A percentile compares a stretch with the other conserved stretches of the same genome.
Conservation (phyloP, 2,797 vertebrate genomes). For the Muscicapa comitata region DNA sequence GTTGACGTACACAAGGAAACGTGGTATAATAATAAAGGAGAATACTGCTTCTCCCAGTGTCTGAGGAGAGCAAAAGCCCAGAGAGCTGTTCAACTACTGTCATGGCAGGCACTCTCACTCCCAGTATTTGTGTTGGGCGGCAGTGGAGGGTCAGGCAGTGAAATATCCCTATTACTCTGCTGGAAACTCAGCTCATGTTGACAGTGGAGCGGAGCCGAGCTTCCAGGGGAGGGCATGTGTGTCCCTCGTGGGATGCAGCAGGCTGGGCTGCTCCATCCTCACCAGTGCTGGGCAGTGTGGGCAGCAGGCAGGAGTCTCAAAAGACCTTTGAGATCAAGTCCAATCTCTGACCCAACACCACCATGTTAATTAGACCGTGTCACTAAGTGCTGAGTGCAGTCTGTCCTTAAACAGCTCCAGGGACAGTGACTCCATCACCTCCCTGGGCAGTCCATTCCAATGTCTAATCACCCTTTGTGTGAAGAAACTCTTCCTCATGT, state of each 20-base stretch:
- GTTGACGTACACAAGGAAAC: conserved; percentile 58
- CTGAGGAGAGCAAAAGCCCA: neutral
- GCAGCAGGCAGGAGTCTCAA: neutral
- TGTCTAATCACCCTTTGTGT: too few species aligned
- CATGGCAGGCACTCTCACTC: neutral
- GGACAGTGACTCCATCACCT: too few species aligned
- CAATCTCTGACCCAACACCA: too few species aligned
- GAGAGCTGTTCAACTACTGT: neutral
- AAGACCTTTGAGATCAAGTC: too few species aligned
- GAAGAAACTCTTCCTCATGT: too few species aligned
- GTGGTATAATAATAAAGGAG: conserved; percentile 55
- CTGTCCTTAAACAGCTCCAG: too few species aligned
- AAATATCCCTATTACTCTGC: neutral
- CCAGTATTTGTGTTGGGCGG: neutral
- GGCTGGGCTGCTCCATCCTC: neutral
- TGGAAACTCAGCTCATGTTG: neutral
- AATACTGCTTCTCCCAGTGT: neutral
- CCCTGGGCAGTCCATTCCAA: too few species aligned
- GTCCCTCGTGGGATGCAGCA: neutral
- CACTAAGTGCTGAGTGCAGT: too few species aligned
- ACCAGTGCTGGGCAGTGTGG: neutral
- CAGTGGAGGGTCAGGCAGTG: neutral
- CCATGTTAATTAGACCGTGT: too few species aligned
- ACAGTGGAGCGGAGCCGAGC: neutral
- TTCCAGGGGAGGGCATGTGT: accelerated